Conservation (phyloP, 2,113 vertebrate species). For the Channa argus region DNA sequence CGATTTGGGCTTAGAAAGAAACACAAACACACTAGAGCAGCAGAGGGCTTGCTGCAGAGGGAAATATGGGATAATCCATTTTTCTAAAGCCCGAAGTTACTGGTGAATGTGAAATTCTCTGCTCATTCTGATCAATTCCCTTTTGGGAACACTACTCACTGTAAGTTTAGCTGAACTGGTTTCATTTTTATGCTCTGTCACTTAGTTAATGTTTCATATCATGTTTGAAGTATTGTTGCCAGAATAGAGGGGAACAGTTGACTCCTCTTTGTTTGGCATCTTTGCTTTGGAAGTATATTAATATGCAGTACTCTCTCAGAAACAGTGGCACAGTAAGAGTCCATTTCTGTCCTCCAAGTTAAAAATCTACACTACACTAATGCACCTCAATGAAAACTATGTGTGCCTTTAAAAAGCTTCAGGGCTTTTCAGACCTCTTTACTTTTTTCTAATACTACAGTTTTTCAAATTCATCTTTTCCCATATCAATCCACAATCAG, state of each 20-base stretch:
- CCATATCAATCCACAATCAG: no score
- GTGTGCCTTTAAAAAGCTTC: no score
- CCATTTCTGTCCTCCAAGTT: no score
- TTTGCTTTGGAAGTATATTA: no score
- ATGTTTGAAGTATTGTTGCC: conserved; percentile 13
- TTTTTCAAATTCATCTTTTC: no score
- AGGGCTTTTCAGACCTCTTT: no score
- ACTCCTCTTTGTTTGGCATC: background rate
- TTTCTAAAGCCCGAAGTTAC: conserved; percentile 47
- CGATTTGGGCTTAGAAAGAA: conserved; percentile 45
- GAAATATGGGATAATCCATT: conserved; percentile 53
- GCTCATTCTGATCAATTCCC: conserved; percentile 54
- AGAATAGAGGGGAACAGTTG: conserved; percentile 14
- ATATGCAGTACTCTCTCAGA: no score
- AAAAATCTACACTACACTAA: no score
- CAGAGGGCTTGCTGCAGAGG: conserved; percentile 43
- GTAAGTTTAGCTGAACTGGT: conserved; percentile 20
- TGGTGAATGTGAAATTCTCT: conserved; percentile 36
- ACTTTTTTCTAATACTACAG: no score
- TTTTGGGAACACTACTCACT: conserved; percentile 33
- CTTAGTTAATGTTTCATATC: conserved; percentile 25
- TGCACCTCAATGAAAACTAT: no score
- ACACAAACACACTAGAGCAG: conserved; percentile 47
- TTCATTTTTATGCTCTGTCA: conserved; percentile 10
- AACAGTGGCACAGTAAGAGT: no score